Evolutionary conservation across 2,888 invertebrate species (phyloP).

Genomic region (Cyrtodaria siliqua): DNA sequence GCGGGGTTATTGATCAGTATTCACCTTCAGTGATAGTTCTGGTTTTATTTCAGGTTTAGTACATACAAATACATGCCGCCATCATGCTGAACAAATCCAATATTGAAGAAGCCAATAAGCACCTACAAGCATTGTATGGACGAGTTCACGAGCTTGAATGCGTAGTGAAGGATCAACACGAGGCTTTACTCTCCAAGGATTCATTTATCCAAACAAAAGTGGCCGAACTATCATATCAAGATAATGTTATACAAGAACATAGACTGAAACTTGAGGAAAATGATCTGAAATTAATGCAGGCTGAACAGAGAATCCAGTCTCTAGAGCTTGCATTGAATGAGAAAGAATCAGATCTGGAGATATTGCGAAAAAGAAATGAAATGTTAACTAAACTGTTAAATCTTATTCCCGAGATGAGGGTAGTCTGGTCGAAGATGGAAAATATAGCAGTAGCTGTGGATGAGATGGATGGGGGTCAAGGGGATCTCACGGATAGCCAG

Average conservation of each 20-base stretch:
- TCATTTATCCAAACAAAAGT: constrained; percentile 68
- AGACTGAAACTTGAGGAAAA: constrained; percentile 38
- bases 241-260: constrained; percentile 64
- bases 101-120: constrained; percentile 85
- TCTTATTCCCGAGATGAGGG: constrained; percentile 39
- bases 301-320: constrained; percentile 10
- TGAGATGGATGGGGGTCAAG: not conserved
- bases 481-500: not conserved
- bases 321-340: constrained; percentile 17
- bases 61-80: too few species aligned
- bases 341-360: constrained; percentile 23
- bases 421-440: constrained; percentile 29
- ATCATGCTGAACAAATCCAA: constrained; percentile 77
- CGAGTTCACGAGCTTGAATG: constrained; percentile 82
- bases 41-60: too few species aligned
- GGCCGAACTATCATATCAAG: constrained; percentile 64
- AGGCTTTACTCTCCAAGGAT: constrained; percentile 72
- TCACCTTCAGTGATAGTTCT: too few species aligned
- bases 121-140: constrained; percentile 81
- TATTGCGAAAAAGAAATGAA: constrained; percentile 22
- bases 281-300: constrained; percentile 14
- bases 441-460: constrained; percentile 13
- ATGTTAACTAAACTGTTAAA: constrained; percentile 28
- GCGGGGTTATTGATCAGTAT: too few species aligned
- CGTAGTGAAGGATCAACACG: constrained; percentile 73